phyloP scores from a whole-genome alignment of 2,797 vertebrate genomes.

The Hippoglossus hippoglossus region DNA sequence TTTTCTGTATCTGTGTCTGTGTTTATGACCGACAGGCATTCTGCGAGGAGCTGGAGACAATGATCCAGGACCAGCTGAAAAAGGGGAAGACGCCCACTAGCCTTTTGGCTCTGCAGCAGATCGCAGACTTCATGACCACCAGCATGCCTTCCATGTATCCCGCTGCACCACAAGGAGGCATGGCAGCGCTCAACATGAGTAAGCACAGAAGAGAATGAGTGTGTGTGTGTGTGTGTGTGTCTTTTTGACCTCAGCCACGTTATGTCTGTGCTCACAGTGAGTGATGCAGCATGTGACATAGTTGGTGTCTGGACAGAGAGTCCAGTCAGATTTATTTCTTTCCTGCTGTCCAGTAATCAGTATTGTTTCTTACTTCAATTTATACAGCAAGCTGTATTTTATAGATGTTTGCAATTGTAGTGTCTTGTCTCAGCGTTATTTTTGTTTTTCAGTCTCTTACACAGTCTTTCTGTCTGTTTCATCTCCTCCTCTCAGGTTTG shows the following conservation, averaged over 20 bases:
- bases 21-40: slow-evolving; percentile 85
- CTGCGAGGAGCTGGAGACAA: slow-evolving; percentile 97
- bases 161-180: slow-evolving; percentile 94
- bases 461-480: neutral
- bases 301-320: slow-evolving; percentile 37
- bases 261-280: slow-evolving; percentile 32
- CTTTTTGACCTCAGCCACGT: slow-evolving; percentile 40
- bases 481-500: slow-evolving; percentile 84
- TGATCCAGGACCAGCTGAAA: slow-evolving; percentile 98
- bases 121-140: slow-evolving; percentile 97
- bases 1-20: neutral
- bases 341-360: neutral
- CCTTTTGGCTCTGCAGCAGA: slow-evolving; percentile 96
- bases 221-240: neutral
- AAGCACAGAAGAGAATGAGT: slow-evolving; percentile 73
- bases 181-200: slow-evolving; percentile 99
- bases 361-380: neutral
- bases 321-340: slow-evolving; percentile 11
- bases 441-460: no score
- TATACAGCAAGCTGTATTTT: neutral
- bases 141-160: slow-evolving; percentile 95
- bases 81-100: slow-evolving; percentile 98
- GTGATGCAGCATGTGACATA: slow-evolving; percentile 29
- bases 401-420: neutral
- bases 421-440: neutral